Conservation (phyloP, 2,888 invertebrate species). For the Villa cingulata region DNA sequence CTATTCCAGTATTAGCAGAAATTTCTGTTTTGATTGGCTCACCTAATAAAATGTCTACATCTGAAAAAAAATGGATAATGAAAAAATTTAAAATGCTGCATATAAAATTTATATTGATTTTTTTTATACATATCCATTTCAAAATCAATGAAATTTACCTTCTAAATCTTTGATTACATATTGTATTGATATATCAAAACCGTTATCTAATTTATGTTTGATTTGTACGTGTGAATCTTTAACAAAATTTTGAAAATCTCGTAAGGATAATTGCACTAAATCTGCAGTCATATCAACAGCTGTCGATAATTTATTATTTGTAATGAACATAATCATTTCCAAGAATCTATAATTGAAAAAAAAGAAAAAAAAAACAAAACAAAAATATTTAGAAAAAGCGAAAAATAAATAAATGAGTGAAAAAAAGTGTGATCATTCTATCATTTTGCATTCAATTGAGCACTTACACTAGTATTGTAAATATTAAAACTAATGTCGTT, state of each 20-base stretch:
- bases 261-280: slow-evolving; percentile 42
- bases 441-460: not conserved
- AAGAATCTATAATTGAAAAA: slow-evolving; percentile 40
- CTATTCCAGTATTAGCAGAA: slow-evolving; percentile 59
- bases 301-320: slow-evolving; percentile 46
- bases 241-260: slow-evolving; percentile 47
- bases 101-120: no score
- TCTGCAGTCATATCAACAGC: slow-evolving; percentile 43
- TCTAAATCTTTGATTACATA: slow-evolving; percentile 48
- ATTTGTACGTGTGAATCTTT: slow-evolving; percentile 50
- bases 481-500: slow-evolving; percentile 29
- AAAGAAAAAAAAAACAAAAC: not conserved
- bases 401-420: slow-evolving; percentile 2
- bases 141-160: slow-evolving; percentile 39
- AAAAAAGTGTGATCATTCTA: slow-evolving; percentile 1
- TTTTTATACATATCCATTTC: no score
- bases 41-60: slow-evolving; percentile 58
- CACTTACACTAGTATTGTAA: slow-evolving; percentile 29
- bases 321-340: slow-evolving; percentile 45
- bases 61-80: slow-evolving; percentile 24
- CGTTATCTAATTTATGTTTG: slow-evolving; percentile 41
- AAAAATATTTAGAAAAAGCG: not conserved
- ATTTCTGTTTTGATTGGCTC: slow-evolving; percentile 64
- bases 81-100: no score
- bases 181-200: slow-evolving; percentile 46